Evolutionary conservation across 2,113 vertebrate species (phyloP).

Genomic region (Saccopteryx leptura): DNA sequence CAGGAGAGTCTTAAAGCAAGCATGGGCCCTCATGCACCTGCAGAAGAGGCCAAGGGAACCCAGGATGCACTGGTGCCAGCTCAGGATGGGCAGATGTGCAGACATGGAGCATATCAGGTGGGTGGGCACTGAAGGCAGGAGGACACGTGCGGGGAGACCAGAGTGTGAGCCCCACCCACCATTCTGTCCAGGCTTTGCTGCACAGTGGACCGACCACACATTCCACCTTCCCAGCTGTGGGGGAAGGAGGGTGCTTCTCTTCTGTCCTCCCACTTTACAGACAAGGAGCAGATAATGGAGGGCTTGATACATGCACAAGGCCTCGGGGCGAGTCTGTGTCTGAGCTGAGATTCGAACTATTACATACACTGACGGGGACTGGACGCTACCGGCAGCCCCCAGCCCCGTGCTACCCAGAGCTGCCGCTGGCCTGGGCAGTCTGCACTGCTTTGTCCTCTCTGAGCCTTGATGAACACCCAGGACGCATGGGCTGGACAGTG

Average conservation of each 20-base stretch:
- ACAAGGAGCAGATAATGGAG: neutral
- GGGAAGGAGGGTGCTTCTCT: neutral
- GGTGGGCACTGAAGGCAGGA: neutral
- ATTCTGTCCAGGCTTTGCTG: neutral
- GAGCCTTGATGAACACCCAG: neutral
- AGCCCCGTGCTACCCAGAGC: neutral
- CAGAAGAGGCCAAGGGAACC: neutral
- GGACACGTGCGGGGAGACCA: neutral
- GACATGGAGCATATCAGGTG: rapidly evolving
- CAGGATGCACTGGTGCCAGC: neutral
- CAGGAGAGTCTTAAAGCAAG: neutral
- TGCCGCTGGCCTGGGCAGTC: neutral
- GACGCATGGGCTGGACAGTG: neutral
- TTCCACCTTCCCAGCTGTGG: neutral
- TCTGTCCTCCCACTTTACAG: neutral
- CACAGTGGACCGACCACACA: no score
- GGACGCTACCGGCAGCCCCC: neutral
- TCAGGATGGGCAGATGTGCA: neutral
- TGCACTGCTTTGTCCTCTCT: neutral
- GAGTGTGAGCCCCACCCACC: neutral
- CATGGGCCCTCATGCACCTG: rapidly evolving
- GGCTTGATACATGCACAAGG: neutral
- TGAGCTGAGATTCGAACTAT: neutral
- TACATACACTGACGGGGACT: neutral
- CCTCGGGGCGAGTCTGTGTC: neutral